phyloP scores from a whole-genome alignment of 2,888 invertebrate genomes.

The Hydrotaea cyrtoneurina region DNA sequence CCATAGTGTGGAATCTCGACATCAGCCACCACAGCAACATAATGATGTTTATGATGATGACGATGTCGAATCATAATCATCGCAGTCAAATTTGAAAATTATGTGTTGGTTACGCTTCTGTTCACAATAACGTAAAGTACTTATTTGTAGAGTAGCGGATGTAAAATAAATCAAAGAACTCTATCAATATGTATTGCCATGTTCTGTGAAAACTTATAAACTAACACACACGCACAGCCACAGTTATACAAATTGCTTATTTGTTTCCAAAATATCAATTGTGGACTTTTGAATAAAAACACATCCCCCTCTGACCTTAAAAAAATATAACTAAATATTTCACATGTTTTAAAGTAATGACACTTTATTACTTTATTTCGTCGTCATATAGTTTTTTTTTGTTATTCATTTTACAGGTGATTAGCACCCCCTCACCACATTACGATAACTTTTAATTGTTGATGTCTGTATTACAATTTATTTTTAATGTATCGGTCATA shows the following conservation, averaged over 20 bases:
- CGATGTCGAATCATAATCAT: not conserved
- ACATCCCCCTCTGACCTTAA: not conserved
- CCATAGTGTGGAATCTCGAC: not conserved
- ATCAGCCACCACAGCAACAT: not conserved
- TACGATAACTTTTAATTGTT: not conserved
- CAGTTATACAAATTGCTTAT: not conserved
- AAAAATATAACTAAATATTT: not conserved
- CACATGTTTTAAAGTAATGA: constrained; percentile 6
- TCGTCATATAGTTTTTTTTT: constrained; percentile 52
- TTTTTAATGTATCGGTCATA: not conserved
- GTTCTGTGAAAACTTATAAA: not conserved
- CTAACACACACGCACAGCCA: no score
- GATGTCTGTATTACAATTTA: not conserved
- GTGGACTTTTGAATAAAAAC: not conserved
- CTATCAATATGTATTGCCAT: constrained; percentile 61
- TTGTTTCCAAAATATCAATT: constrained; percentile 6
- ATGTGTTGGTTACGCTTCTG: constrained; percentile 74
- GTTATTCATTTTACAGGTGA: not conserved
- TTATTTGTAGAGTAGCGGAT: constrained; percentile 40
- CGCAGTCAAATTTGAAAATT: constrained; percentile 68
- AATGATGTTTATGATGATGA: not conserved
- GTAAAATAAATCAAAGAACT: not conserved
- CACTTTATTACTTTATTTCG: not conserved
- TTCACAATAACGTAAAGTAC: constrained; percentile 70
- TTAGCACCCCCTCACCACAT: not conserved